Conservation (phyloP, 1,140 invertebrate genomes). For the Teleogryllus occipitalis region DNA sequence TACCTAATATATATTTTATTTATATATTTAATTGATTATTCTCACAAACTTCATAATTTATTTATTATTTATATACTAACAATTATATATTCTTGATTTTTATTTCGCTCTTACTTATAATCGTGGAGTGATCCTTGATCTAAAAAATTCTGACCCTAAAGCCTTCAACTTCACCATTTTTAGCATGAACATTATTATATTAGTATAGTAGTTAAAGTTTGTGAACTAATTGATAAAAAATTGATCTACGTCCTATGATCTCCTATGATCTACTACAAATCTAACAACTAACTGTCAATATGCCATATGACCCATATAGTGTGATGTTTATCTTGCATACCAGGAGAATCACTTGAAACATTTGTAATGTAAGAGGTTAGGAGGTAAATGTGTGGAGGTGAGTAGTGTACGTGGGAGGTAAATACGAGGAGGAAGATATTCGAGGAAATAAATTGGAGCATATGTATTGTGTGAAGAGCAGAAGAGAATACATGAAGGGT, state of each 20-base stretch:
- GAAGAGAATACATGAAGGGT: neutral
- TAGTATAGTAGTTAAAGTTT: no score
- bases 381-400: neutral
- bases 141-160: neutral
- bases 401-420: neutral
- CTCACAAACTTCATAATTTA: neutral
- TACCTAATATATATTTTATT: slow-evolving; percentile 16
- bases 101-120: neutral
- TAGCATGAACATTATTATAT: no score
- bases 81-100: neutral
- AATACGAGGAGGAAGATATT: neutral
- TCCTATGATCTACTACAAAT: no score
- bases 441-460: neutral
- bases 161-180: no score
- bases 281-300: no score
- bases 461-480: neutral
- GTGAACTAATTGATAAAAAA: no score
- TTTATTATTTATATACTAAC: neutral
- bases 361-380: no score
- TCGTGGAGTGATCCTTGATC: neutral
- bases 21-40: neutral
- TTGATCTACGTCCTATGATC: no score
- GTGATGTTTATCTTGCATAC: no score
- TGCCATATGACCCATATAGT: no score
- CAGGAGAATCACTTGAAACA: no score